Evolutionary conservation across 2,888 invertebrate species (phyloP).

Genomic region (Fragum fragum): DNA sequence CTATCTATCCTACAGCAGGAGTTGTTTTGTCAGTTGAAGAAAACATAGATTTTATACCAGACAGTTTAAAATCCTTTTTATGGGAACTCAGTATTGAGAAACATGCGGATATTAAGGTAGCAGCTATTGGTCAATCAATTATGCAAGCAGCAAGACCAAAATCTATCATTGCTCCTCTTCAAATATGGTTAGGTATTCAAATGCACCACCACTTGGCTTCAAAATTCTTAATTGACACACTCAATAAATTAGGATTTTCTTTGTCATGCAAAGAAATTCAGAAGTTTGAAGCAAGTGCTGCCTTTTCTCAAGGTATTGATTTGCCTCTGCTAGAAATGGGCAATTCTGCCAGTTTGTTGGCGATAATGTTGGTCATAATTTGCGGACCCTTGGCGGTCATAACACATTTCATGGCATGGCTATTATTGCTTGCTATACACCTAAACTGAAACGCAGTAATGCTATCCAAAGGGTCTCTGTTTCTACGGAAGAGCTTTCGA

Average conservation of each 20-base stretch:
- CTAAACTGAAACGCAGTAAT: not conserved
- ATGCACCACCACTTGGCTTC: too few relatives aligned
- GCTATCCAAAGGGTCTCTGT: not conserved
- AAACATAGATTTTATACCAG: slow-evolving; percentile 49
- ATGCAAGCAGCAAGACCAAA: too few relatives aligned
- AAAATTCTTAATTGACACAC: not conserved
- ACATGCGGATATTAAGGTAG: slow-evolving; percentile 30
- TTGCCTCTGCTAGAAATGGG: not conserved
- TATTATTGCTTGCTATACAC: not conserved
- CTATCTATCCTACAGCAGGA: not conserved
- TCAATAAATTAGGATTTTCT: too few relatives aligned
- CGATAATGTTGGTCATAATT: too few relatives aligned
- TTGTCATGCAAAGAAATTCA: too few relatives aligned
- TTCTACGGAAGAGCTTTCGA: not conserved
- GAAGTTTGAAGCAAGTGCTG: too few relatives aligned
- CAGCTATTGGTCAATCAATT: too few relatives aligned
- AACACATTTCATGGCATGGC: too few relatives aligned
- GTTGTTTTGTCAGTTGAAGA: slow-evolving; percentile 30
- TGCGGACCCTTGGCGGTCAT: too few relatives aligned
- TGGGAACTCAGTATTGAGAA: not conserved
- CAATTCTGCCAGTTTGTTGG: too few relatives aligned
- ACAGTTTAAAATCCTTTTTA: slow-evolving; percentile 38
- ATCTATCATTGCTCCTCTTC: too few relatives aligned
- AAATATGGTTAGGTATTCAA: slow-evolving; percentile 64
- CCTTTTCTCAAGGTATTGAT: not conserved